A percentile compares a stretch with the other conserved stretches of the same genome.
Conservation (phyloP, 2,797 vertebrate species). For the Enteromius mattozi region DNA sequence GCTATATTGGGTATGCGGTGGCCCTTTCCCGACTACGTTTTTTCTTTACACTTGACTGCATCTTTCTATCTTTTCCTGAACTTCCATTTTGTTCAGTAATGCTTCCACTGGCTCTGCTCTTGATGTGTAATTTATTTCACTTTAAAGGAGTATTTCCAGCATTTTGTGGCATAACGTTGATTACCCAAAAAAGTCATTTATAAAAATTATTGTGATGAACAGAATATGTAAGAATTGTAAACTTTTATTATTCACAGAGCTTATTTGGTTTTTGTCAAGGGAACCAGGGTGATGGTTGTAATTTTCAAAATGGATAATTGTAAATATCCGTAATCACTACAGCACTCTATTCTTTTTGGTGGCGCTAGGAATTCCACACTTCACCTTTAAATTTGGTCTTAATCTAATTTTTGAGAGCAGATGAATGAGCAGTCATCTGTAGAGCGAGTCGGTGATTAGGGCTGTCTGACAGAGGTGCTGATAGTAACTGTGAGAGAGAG, state of each 20-base stretch:
- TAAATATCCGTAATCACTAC: background rate
- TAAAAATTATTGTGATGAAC: too few species aligned
- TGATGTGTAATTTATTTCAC: background rate
- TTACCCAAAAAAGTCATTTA: too few species aligned
- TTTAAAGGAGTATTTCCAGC: background rate
- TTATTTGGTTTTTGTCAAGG: background rate
- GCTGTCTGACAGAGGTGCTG: conserved; percentile 25
- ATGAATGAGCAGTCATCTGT: conserved; percentile 32
- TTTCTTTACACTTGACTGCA: conserved; percentile 16
- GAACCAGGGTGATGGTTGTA: background rate
- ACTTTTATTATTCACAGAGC: too few species aligned
- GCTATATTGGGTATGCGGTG: conserved; percentile 14
- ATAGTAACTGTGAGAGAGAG: conserved; percentile 30
- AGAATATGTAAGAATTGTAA: too few species aligned
- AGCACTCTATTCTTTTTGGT: conserved; percentile 4
- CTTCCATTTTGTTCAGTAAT: conserved; percentile 3
- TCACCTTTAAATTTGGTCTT: conserved; percentile 42
- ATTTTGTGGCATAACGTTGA: background rate
- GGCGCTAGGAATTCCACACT: conserved; percentile 11
- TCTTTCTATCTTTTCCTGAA: conserved; percentile 1
- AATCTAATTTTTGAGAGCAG: conserved; percentile 44
- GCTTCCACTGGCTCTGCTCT: conserved; percentile 4
- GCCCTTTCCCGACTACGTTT: conserved; percentile 1
- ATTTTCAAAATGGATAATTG: background rate
- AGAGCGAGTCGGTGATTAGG: background rate